phyloP scores from a whole-genome alignment of 2,797 vertebrate species.

The Periparus ater region DNA sequence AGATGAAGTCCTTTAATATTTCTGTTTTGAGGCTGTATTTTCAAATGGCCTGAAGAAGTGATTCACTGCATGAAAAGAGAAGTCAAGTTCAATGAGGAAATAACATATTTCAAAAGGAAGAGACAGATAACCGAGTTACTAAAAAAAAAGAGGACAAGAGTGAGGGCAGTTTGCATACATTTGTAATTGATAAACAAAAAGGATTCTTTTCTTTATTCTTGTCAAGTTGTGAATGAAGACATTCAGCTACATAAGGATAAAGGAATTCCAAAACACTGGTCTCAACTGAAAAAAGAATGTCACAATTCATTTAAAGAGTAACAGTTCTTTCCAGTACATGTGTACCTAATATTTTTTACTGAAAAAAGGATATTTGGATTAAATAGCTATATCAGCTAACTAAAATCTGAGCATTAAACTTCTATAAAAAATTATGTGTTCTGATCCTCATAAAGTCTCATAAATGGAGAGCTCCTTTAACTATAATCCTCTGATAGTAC shows the following conservation, averaged over 20 bases:
- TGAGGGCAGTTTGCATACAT: neutral
- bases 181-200: neutral
- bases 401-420: neutral
- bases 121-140: neutral
- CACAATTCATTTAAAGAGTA: neutral
- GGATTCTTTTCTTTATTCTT: neutral
- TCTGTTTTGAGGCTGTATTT: neutral
- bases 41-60: neutral
- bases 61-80: conserved; percentile 1
- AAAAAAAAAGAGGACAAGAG: neutral
- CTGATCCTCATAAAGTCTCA: neutral
- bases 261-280: neutral
- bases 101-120: neutral
- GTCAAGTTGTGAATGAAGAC: neutral
- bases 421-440: neutral
- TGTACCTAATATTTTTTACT: neutral
- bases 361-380: neutral
- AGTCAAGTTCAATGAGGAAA: neutral
- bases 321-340: neutral
- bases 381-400: neutral
- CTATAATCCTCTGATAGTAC: neutral
- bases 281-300: neutral
- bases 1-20: neutral
- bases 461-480: neutral
- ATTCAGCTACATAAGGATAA: neutral